Evolutionary conservation across 1,140 invertebrate species (phyloP), one percentile per base, ranked within the genome.

Genomic region (Trigoniulus corallinus): DNA sequence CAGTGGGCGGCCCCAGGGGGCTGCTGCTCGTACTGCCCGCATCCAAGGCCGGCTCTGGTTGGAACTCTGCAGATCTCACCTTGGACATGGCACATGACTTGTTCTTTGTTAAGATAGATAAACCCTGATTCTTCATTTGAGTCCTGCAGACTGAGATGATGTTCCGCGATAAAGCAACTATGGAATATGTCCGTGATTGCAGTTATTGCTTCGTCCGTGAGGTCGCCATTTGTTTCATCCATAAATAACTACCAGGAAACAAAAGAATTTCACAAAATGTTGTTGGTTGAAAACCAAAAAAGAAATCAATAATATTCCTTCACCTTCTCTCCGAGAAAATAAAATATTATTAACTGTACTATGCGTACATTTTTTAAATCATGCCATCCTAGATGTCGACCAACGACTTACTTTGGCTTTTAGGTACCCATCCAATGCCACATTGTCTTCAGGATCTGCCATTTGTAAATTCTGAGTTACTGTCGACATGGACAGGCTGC

Each of bases 131-230:
- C 63, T n/a, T 66, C 62, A 26, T 57, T 51, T 7, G 39, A 47
- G 3, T 61, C 61, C 2, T 46, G 48, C 1, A 54, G 47, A 21
- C 57, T 58, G 24, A 59, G 51, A n/a, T 58, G 52, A 52, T 66
- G 64, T 22, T 64, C 64, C 41, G 61, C 56, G 23, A 67, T 62
- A 53, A 62, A 65, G 57, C 65, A 66, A 51, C 64, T 66, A 54
- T 65, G 64, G 49, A 65, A 67, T 2, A 67, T 61, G 48, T 67
- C 65, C 12, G 64, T 66, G 21, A 67, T 45, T 4, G 61, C 63
- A 27, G 61, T 53, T 1, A 56, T 54, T 2, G 63, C 64, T 7
- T 43, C 27, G 25, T 63, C 62, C 18, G 25, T 44, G 23, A 64
- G 58, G 37, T 60, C 61, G n/a, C 37, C 48, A 21, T 50, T 53